phyloP scores from a whole-genome alignment of 2,888 invertebrate species.

The Sarcophaga carnaria region DNA sequence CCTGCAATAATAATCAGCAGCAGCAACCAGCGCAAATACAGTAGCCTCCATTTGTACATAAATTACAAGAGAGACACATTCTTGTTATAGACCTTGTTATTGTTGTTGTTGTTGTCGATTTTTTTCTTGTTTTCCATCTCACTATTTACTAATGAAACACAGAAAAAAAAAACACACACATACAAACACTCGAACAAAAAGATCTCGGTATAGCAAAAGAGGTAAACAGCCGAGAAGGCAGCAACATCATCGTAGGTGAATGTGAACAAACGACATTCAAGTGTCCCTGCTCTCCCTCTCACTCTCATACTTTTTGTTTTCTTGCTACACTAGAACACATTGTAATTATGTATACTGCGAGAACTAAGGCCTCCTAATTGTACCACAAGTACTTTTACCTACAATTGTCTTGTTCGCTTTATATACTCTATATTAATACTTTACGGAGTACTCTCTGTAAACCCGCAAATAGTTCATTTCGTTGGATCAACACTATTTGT shows the following conservation, averaged over 20 bases:
- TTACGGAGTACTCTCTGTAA: slow-evolving; percentile 9
- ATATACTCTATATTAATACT: background rate
- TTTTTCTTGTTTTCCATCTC: slow-evolving; percentile 26
- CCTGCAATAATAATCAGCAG: background rate
- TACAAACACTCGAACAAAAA: background rate
- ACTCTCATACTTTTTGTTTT: background rate
- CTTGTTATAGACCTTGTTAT: background rate
- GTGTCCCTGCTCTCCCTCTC: slow-evolving; percentile 10
- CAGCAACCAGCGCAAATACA: slow-evolving; percentile 57
- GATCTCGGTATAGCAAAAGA: background rate
- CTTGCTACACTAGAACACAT: too few relatives aligned
- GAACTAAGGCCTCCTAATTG: slow-evolving; percentile 16
- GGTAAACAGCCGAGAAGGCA: background rate
- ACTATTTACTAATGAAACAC: background rate
- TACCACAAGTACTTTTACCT: background rate
- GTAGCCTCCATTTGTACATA: slow-evolving; percentile 69
- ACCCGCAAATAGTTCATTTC: background rate
- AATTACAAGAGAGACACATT: slow-evolving; percentile 64
- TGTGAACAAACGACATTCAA: slow-evolving; percentile 40
- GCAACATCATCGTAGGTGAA: slow-evolving; percentile 42
- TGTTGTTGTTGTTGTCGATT: background rate
- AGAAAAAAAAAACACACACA: background rate
- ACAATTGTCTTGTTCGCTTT: background rate
- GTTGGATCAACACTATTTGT: slow-evolving; percentile 35
- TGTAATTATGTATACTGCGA: background rate